A percentile compares a stretch with the other conserved stretches of the same genome.
phyloP scores from a whole-genome alignment of 2,888 invertebrate species.

The Nephrotoma flavescens region DNA sequence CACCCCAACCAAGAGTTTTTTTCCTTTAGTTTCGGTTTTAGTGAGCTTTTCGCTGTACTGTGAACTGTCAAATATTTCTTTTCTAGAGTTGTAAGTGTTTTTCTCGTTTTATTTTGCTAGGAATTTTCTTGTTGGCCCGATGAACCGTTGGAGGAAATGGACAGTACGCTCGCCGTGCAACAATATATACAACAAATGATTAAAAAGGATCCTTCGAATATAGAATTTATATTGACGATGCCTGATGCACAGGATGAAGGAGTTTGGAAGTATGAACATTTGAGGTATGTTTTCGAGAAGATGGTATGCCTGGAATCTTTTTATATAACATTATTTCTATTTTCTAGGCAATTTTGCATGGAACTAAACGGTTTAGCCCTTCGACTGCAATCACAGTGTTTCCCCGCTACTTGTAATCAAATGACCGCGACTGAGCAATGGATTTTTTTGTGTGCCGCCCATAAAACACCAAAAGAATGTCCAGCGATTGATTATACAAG shows the following conservation, averaged over 20 bases:
- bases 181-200: constrained; percentile 98
- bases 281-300: constrained; percentile 42
- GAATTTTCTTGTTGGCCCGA: constrained; percentile 97
- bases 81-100: neutral
- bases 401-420: constrained; percentile 93
- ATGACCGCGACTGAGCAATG: constrained; percentile 99
- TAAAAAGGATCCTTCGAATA: constrained; percentile 79
- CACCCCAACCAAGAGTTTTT: neutral
- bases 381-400: constrained; percentile 87
- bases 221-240: constrained; percentile 87
- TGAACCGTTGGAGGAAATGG: constrained; percentile 98
- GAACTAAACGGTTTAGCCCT: constrained; percentile 98
- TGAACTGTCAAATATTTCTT: neutral
- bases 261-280: constrained; percentile 99
- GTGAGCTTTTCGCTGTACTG: neutral
- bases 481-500: constrained; percentile 98
- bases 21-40: neutral
- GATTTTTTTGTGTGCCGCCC: constrained; percentile 99
- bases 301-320: neutral
- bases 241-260: constrained; percentile 97
- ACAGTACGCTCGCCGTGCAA: constrained; percentile 94
- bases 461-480: constrained; percentile 99
- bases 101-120: constrained; percentile 32
- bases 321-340: neutral
- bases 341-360: constrained; percentile 91